Base-by-base conservation (phyloP, 2,797 vertebrate genomes). In the Siniperca obscura region DNA sequence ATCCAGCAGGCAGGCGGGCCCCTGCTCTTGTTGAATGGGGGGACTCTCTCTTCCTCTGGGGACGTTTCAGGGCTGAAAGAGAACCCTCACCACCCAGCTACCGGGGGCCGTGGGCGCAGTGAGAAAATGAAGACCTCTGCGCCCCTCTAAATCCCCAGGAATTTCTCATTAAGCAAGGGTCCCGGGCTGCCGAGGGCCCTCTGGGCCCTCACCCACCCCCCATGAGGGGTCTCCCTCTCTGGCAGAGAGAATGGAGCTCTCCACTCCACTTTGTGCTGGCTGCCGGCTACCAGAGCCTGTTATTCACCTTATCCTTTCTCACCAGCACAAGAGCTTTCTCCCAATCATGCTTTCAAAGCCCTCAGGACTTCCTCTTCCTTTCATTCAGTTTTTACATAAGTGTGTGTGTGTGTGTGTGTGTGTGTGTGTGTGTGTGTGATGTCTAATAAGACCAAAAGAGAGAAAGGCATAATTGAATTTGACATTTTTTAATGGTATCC, bases 41-140 rank as follows among this genome's bases (percentile, higher is more conserved):
- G 76, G 68, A 50, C 78, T 83, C 87, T 85, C 92, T 87, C 87
- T 93, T 93, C 90, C 86, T 91, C 85, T 82, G 81, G 91, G 91
- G 90, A 88, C 56, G 16, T 86, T 83, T 86, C 74, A 74, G 87
- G 82, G 67, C 91, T 94, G 94, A 94, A 95, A 94, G 91, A 89
- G 92, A 95, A 79, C 65, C 91, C 89, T 91, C 90, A 53, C 77
- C 92, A 90, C 91, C 88, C 84, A 46, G 80, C 88, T 90, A 84
- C 88, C 30, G 90, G 91, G 92, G 92, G 92, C 91, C 70, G 87
- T 92, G 92, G 93, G 93, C 90, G 81, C 94, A 96, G 95, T 96
- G 95, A 96, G 96, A 96, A 96, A 96, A 96, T 96, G 95, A 96
- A 96, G 96, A 96, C 96, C 95, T 96, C 95, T 96, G 95, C 93